Evolutionary conservation across 2,888 invertebrate genomes (phyloP), one percentile per base, ranked within the genome.

Genomic region (Ophion costatus): DNA sequence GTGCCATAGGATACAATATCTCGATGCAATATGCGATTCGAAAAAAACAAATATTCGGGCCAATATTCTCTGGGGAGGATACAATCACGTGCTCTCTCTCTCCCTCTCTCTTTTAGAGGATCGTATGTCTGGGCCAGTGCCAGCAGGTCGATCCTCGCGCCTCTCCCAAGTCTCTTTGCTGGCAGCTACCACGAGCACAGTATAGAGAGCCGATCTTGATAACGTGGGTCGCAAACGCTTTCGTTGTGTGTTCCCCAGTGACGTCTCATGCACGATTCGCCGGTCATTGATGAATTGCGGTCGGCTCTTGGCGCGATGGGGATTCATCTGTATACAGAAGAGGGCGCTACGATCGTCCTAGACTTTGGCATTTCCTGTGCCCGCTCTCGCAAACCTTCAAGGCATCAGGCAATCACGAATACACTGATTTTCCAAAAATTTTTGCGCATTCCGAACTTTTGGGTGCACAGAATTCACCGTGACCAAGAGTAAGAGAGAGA

Each of bases 221-320:
- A 82, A 59, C 84, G 45, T 14, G 11, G 38, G 66, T 56, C 66
- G 78, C 79, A 57, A 66, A 74, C 78, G 67, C 33, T 61, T 59
- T 69, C 75, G 64, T 66, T 42, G 61, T 80, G 64, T 75, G 64
- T 78, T 79, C 83, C 59, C 61, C 71, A 66, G 75, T 75, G 71
- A 75, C 75, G 70, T 56, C 61, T 61, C 75, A 63, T 73, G 67
- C 70, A 66, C 81, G 70, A 64, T 78, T 33, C 67, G 24, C 82
- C 82, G 75, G 82, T 84, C 84, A 84, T 84, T 82, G 84, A 84
- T 82, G 84, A 84, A 82, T 82, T 82, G 84, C 84, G 82, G 84
- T 82, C 82, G 82, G 57, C 78, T 71, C 79, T 66, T 61, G 51
- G 75, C 64, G 64, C 78, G 66, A 11, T 66, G 29, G 63, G 66